Base-by-base conservation (phyloP, 2,113 vertebrate genomes). In the Desmodus rotundus region DNA sequence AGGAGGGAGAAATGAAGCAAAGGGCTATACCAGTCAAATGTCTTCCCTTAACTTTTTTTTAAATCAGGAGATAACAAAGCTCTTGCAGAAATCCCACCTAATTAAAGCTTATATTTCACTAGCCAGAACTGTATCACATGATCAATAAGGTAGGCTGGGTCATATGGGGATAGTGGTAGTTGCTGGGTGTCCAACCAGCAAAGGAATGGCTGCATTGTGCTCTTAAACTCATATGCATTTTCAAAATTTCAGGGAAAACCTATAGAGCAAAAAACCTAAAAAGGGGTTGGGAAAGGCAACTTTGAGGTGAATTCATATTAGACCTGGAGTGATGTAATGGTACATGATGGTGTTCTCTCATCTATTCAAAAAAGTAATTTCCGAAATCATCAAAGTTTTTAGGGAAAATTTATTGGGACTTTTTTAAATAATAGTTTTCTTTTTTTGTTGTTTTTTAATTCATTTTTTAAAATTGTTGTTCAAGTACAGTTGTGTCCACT, bases 271-370 rank as follows among this genome's bases (percentile, higher is more conserved):
- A 67, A 58, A 61, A 28, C 58, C 1, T 9, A 50, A 9, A 76
- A 91, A 81, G 36, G 36, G 41, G 0, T 31, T 54, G 38, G 20
- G 12, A 26, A 67, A 61, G 31, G 14, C 4, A 80, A 63, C 19
- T 68, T 58, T 82, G 87, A 96, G 7, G 50, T 90, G 20, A 77
- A 80, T 80, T 91, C 56, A 87, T 81, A 54, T 70, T 76, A 91
- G 50, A 50, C 11, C 16, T 50, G 83, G 80, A n/a, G 50, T 65
- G n/a, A 68, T 26, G 33, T 45, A n/a, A n/a, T n/a, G 56, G 14
- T 61, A 45, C 0, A 28, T 54, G 13, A 56, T 78, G n/a, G 22
- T 76, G 9, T 86, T 95, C 84, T 92, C 36, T 93, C 11, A 89
- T 77, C 17, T 52, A 31, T 52, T 31, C 8, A 43, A 89, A 95